Evolutionary conservation across 2,888 invertebrate genomes (phyloP), one percentile per base, ranked within the genome.

Genomic region (Orchesellides sinensis): DNA sequence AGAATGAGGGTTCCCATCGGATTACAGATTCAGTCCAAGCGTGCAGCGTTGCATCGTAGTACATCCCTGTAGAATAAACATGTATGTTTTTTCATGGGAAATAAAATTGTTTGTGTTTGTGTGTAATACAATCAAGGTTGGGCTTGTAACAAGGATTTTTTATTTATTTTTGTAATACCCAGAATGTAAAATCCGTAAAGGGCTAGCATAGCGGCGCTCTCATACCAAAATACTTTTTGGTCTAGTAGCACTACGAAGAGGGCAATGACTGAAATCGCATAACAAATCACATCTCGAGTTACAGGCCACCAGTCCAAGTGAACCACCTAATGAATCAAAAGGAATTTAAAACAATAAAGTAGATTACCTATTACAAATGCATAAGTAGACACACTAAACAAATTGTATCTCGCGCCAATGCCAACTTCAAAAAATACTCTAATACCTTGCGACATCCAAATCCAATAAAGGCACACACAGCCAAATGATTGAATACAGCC

Each of bases 251-350:
- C 87, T 25, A 89, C 61, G 23, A 90, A 89, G 8, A 91, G 86
- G 10, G 89, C 88, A 14, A 89, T 78, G 14, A 91, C 89, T 27
- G 90, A 89, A 12, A 90, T 40, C 3, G 88, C 86, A 79, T 91
- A 91, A 75, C 89, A 89, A 4, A 89, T 56, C 52, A 89, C 88
- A 84, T 91, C 91, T 47, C 91, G 84, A 2, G 89, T 89, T 88
- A 96, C 91, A 2, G 96, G 95, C 95, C 95, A 96, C 95, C 95
- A 96, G 90, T 95, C 95, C 88, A 95, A 89, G 2, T 94, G 94
- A 83, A 95, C 94, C 73, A 94, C 94, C 94, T 95, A n/a, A 40
- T 14, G 10, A 40, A 40, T 40, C n/a, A n/a, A n/a, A n/a, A n/a
- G n/a, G n/a, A n/a, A n/a, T n/a, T 89, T 19, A 32, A 32, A 14